Percentiles rank a stretch among this genome's conserved stretches.
phyloP scores from a whole-genome alignment of 2,888 invertebrate genomes.

The Frankliniella intonsa region DNA sequence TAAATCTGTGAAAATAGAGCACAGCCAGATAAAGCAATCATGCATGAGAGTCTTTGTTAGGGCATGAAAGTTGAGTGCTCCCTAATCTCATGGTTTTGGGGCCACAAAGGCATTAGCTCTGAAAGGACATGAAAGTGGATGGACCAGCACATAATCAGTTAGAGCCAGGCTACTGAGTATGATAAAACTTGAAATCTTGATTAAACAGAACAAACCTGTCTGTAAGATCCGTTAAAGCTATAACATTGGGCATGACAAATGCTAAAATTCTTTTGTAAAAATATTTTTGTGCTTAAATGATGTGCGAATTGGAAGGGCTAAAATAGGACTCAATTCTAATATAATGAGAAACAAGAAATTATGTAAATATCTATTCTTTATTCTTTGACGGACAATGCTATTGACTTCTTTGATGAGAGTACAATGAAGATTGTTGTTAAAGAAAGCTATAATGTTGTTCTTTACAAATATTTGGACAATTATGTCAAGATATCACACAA shows the following conservation, averaged over 20 bases:
- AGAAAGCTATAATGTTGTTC: no score
- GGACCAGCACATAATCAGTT: background rate
- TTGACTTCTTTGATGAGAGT: no score
- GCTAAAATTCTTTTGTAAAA: background rate
- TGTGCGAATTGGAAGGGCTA: background rate
- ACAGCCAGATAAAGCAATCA: no score
- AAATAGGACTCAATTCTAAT: background rate
- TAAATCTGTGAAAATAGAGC: no score
- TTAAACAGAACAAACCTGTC: background rate
- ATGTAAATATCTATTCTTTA: slow-evolving; percentile 9
- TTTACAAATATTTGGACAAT: no score
- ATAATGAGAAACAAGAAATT: no score
- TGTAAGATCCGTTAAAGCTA: background rate
- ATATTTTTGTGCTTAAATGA: background rate
- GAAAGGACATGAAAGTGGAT: background rate
- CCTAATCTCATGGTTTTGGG: no score
- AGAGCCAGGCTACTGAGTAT: background rate
- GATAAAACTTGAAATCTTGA: background rate
- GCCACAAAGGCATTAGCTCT: no score
- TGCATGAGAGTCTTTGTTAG: no score
- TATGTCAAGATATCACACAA: no score
- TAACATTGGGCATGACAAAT: background rate
- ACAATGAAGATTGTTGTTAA: no score
- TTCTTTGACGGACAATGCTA: background rate
- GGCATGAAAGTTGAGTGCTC: no score